Percentiles rank a stretch among this genome's conserved stretches.
phyloP scores from a whole-genome alignment of 2,888 invertebrate species.

The Drosophila stalkeri region DNA sequence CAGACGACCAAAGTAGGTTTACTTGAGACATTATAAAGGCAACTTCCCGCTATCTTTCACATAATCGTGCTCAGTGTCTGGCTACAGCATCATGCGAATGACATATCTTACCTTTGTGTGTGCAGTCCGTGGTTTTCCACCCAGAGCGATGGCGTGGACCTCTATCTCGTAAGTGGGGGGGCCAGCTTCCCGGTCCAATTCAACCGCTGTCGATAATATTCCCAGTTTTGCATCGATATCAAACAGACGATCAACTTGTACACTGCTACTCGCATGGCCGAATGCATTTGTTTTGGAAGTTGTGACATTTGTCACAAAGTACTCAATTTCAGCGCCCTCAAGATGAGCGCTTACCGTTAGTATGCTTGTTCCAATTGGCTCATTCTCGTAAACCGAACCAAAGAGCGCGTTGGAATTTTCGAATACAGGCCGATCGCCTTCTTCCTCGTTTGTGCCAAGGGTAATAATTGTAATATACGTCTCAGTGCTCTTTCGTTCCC shows the following conservation, averaged over 20 bases:
- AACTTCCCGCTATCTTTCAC: slow-evolving; percentile 9
- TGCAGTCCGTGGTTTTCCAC: slow-evolving; percentile 90
- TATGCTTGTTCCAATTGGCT: slow-evolving; percentile 93
- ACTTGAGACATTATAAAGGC: slow-evolving; percentile 5
- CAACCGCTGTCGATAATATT: slow-evolving; percentile 93
- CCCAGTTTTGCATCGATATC: slow-evolving; percentile 96
- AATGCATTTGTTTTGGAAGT: slow-evolving; percentile 39
- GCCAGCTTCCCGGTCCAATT: slow-evolving; percentile 93
- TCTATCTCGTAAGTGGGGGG: slow-evolving; percentile 93
- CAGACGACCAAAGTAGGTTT: slow-evolving; percentile 31
- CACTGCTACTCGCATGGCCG: slow-evolving; percentile 82
- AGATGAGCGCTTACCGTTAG: slow-evolving; percentile 91
- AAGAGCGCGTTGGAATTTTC: slow-evolving; percentile 88
- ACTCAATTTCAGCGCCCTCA: slow-evolving; percentile 90
- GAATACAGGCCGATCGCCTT: slow-evolving; percentile 86
- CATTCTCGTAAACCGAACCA: slow-evolving; percentile 95
- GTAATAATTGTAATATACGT: slow-evolving; percentile 94
- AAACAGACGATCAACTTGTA: slow-evolving; percentile 94
- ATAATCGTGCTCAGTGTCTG: slow-evolving; percentile 15
- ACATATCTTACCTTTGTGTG: slow-evolving; percentile 91
- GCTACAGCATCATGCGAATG: neutral
- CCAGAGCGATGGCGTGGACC: slow-evolving; percentile 92
- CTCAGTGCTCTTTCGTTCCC: slow-evolving; percentile 94
- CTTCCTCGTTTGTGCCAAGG: slow-evolving; percentile 86
- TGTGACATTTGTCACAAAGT: slow-evolving; percentile 95